Conservation (phyloP, 2,888 invertebrate species). For the Octonoba sinensis region DNA sequence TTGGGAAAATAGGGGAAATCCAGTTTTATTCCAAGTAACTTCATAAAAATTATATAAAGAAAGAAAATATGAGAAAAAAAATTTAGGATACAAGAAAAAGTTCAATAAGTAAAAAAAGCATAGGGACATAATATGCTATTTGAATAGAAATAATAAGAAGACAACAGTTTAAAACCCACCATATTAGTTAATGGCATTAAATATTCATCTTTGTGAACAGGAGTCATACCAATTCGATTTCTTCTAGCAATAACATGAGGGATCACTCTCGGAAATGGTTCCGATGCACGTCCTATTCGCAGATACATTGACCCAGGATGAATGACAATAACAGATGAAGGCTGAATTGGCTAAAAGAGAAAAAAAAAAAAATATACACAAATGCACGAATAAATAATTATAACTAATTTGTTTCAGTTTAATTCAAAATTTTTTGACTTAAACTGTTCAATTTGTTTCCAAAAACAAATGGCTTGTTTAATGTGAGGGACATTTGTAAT, state of each 20-base stretch:
- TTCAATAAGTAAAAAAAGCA: too few species aligned
- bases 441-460: neutral
- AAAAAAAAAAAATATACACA: neutral
- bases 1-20: too few species aligned
- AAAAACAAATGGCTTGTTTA: neutral
- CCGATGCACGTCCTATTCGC: conserved; percentile 90
- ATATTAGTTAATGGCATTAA: conserved; percentile 57
- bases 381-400: neutral
- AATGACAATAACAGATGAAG: conserved; percentile 89
- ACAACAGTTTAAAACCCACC: conserved; percentile 31
- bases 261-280: conserved; percentile 85
- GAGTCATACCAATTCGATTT: conserved; percentile 65
- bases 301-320: conserved; percentile 93
- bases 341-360: conserved; percentile 74
- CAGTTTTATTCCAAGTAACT: too few species aligned
- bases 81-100: too few species aligned
- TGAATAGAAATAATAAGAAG: too few species aligned
- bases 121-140: too few species aligned
- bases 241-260: conserved; percentile 87
- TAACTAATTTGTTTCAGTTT: neutral
- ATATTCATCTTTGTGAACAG: conserved; percentile 66
- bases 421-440: neutral
- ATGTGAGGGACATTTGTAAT: too few species aligned
- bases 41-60: too few species aligned
- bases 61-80: too few species aligned